These are phyloP conservation scores for Schmidtea mediterranea DNA, from an alignment of 1,140 invertebrate species.

Conservation along the genomic window DNA sequence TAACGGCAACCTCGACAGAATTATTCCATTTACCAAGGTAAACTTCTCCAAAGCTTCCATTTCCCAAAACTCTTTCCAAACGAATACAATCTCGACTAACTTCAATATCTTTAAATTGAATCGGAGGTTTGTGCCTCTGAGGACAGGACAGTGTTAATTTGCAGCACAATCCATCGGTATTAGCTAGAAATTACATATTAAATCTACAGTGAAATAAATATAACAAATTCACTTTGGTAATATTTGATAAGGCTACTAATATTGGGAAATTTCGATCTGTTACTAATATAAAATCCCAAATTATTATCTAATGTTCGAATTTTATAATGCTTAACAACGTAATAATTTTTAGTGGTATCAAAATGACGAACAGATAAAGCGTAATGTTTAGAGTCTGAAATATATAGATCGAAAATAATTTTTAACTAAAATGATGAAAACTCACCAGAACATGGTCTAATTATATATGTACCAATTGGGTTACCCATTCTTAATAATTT, in stretches of 20 bases:
- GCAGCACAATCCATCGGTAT: conserved; percentile 58
- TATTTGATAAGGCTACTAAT: conserved; percentile 64
- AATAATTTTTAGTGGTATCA: conserved; percentile 62
- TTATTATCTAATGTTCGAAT: conserved; percentile 62
- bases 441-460: conserved; percentile 44
- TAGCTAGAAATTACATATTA: conserved; percentile 12
- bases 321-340: conserved; percentile 81
- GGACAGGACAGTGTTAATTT: conserved; percentile 60
- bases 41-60: conserved; percentile 84
- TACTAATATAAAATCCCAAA: conserved; percentile 66
- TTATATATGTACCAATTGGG: conserved; percentile 10
- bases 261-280: conserved; percentile 67
- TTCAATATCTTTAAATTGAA: conserved; percentile 13
- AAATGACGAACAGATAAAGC: conserved; percentile 67
- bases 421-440: no score
- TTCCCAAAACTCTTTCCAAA: conserved; percentile 55
- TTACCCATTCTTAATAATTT: conserved; percentile 4
- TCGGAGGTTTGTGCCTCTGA: conserved; percentile 26
- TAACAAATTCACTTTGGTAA: conserved; percentile 53
- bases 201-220: background rate
- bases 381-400: background rate
- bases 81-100: conserved; percentile 22
- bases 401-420: background rate
- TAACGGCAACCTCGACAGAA: conserved; percentile 74
- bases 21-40: conserved; percentile 48